Conservation (phyloP, 2,797 vertebrate genomes). For the Amblyraja radiata region DNA sequence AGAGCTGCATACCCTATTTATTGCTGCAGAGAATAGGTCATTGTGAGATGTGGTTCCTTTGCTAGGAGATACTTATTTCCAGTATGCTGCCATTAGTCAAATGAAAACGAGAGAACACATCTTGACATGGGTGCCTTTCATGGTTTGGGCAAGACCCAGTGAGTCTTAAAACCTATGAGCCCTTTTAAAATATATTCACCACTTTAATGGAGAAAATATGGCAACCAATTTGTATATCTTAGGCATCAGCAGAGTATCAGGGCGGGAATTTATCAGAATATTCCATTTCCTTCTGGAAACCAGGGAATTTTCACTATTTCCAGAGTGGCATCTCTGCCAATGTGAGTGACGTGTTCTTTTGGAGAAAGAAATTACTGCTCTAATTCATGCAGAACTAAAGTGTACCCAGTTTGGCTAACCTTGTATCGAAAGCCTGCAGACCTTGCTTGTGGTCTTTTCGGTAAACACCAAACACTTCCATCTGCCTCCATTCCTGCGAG, state of each 20-base stretch:
- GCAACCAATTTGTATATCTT: background rate
- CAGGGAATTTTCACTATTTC: background rate
- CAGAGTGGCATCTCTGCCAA: no score
- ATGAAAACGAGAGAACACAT: background rate
- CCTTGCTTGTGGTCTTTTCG: background rate
- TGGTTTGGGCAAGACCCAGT: no score
- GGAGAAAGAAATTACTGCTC: background rate
- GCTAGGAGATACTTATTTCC: background rate
- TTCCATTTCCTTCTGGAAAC: background rate
- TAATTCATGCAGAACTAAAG: background rate
- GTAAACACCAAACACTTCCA: background rate
- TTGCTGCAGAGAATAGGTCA: background rate
- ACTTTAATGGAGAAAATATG: no score
- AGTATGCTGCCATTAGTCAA: background rate
- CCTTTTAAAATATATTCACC: background rate
- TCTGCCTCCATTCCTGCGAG: background rate
- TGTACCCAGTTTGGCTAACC: background rate
- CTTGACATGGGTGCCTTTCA: background rate
- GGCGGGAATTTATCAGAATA: background rate
- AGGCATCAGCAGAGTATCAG: background rate
- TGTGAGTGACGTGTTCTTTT: background rate
- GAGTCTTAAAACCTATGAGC: background rate
- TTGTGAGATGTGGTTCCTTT: background rate
- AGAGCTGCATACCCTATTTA: background rate
- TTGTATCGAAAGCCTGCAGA: background rate